These are phyloP conservation scores for Spea bombifrons DNA, from an alignment of 2,113 vertebrate genomes.

Conservation along the genomic window DNA sequence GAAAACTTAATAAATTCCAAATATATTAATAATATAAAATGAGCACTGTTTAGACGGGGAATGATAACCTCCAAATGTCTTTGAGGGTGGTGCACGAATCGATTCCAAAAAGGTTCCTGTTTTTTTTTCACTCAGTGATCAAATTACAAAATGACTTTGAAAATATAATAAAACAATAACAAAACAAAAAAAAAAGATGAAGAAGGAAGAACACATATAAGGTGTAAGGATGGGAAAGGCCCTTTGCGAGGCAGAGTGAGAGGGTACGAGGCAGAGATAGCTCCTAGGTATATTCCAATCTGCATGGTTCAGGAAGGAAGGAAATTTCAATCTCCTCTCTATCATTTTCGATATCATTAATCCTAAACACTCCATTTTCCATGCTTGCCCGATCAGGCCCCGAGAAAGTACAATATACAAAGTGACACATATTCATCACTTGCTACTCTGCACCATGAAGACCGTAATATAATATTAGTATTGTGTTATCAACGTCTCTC, in stretches of 20 bases:
- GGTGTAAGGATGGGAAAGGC: conserved; percentile 22
- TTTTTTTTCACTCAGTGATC: no score
- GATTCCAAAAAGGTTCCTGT: no score
- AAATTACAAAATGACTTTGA: conserved; percentile 1
- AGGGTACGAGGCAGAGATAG: conserved; percentile 65
- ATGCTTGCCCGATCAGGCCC: conserved; percentile 90
- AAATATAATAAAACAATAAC: conserved; percentile 1
- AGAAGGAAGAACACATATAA: background rate
- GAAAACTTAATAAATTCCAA: no score
- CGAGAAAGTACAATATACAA: conserved; percentile 77
- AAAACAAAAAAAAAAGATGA: background rate
- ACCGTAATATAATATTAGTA: conserved; percentile 91
- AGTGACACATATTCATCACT: conserved; percentile 87
- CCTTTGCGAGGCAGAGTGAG: conserved; percentile 54
- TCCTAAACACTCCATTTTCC: conserved; percentile 91
- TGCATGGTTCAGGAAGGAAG: conserved; percentile 90
- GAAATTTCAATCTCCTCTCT: conserved; percentile 98
- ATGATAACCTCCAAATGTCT: no score
- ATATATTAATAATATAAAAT: no score
- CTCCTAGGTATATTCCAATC: conserved; percentile 82
- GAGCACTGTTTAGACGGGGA: no score
- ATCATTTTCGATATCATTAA: conserved; percentile 99
- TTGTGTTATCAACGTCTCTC: conserved; percentile 79
- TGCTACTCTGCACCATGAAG: conserved; percentile 68
- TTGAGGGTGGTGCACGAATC: no score